phyloP scores from a whole-genome alignment of 2,113 vertebrate species.

The Pterocles gutturalis region DNA sequence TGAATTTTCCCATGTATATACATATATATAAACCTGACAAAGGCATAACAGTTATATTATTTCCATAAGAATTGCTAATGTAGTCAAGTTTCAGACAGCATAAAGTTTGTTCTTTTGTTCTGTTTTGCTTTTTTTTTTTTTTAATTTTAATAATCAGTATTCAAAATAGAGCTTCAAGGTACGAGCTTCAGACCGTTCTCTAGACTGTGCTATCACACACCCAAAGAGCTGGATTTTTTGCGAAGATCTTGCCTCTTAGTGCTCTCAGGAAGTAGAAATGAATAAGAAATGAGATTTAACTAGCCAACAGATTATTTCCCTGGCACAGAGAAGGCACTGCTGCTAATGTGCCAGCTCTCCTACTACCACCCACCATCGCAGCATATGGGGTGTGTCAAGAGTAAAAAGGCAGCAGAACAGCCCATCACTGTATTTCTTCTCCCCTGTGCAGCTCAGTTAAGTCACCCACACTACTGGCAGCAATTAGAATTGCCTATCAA shows the following conservation, averaged over 20 bases:
- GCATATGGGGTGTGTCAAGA: constrained; percentile 60
- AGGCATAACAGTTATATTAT: neutral
- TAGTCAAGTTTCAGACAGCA: neutral
- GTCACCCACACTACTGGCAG: neutral
- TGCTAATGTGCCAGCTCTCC: constrained; percentile 31
- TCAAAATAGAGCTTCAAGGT: neutral
- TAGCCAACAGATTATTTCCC: constrained; percentile 50
- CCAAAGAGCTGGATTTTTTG: neutral
- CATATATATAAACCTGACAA: neutral
- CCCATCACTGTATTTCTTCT: neutral
- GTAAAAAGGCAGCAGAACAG: constrained; percentile 20
- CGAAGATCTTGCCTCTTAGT: neutral
- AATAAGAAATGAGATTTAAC: constrained; percentile 27
- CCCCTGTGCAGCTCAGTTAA: neutral
- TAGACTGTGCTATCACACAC: neutral
- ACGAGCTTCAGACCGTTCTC: neutral
- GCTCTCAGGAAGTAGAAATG: neutral
- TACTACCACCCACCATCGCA: constrained; percentile 48
- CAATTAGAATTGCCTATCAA: neutral
- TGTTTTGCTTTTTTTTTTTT: neutral
- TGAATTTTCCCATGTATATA: neutral
- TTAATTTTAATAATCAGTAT: neutral
- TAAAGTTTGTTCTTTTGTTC: neutral
- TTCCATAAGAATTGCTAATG: neutral
- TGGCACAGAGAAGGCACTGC: neutral